These are phyloP conservation scores for Brachyalestes nurse DNA, from an alignment of 2,797 vertebrate species.

Conservation along the genomic window DNA sequence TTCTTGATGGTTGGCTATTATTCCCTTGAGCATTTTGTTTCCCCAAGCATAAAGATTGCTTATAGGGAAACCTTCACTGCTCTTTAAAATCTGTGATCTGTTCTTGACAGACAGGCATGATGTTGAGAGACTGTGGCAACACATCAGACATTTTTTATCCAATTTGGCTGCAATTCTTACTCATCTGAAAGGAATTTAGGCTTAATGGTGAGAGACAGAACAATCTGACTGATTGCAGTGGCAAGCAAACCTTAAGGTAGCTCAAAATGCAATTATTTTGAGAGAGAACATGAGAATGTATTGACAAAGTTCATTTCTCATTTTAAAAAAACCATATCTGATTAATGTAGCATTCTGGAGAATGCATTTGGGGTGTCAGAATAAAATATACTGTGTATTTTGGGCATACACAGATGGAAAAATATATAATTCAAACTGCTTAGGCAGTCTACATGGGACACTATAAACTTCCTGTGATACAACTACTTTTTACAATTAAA, in stretches of 20 bases:
- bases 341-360: too few species aligned
- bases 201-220: background rate
- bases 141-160: background rate
- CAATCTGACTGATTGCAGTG: background rate
- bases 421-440: background rate
- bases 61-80: slow-evolving; percentile 18
- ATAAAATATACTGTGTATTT: background rate
- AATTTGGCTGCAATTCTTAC: background rate
- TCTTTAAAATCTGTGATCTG: slow-evolving; percentile 24
- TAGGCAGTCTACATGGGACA: background rate
- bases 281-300: background rate
- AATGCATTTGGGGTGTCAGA: background rate
- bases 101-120: background rate
- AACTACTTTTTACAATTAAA: background rate
- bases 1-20: slow-evolving; percentile 22
- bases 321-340: slow-evolving; percentile 3
- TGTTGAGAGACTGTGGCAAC: background rate
- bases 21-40: slow-evolving; percentile 29
- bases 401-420: background rate
- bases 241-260: background rate
- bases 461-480: background rate
- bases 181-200: background rate
- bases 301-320: slow-evolving; percentile 1
- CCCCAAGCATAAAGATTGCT: slow-evolving; percentile 18
- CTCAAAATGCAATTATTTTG: slow-evolving; percentile 6